Percentiles rank a stretch among this genome's conserved stretches.
Conservation (phyloP, 2,888 invertebrate genomes). For the Clitarchus hookeri region DNA sequence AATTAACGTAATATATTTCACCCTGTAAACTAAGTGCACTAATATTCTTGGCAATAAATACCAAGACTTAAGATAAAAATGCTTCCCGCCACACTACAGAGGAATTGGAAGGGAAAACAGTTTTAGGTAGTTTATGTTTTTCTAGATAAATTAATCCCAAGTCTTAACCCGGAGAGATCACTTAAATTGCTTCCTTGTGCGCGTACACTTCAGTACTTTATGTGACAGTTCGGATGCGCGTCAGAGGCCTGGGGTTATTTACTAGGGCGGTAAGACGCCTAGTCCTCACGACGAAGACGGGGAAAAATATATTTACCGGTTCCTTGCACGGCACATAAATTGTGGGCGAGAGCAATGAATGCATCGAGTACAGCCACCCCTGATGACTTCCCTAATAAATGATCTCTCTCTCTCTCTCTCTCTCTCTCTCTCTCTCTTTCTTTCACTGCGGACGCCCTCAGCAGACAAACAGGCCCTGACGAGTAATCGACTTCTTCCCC, state of each 20-base stretch:
- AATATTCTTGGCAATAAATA: no score
- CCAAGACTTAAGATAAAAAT: no score
- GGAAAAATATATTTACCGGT: neutral
- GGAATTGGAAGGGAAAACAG: no score
- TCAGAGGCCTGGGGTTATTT: neutral
- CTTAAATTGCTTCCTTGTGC: neutral
- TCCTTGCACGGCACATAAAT: neutral
- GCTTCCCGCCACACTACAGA: no score
- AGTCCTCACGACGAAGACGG: neutral
- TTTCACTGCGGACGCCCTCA: neutral
- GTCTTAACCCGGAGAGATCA: neutral
- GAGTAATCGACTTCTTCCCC: slow-evolving; percentile 4
- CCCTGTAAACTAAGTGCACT: no score
- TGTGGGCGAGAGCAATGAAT: neutral
- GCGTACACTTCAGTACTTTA: neutral
- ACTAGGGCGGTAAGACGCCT: neutral
- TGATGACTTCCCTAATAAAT: neutral
- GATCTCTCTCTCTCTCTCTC: neutral
- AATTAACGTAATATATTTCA: no score
- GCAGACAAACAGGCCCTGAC: neutral
- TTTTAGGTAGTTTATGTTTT: neutral
- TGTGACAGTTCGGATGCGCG: neutral
- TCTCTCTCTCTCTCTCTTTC: no score
- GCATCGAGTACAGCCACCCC: neutral
- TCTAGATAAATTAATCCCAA: neutral